Percentiles rank a stretch among this genome's conserved stretches.
Evolutionary conservation across 2,113 vertebrate species (phyloP).

Genomic region (Chauna torquata): DNA sequence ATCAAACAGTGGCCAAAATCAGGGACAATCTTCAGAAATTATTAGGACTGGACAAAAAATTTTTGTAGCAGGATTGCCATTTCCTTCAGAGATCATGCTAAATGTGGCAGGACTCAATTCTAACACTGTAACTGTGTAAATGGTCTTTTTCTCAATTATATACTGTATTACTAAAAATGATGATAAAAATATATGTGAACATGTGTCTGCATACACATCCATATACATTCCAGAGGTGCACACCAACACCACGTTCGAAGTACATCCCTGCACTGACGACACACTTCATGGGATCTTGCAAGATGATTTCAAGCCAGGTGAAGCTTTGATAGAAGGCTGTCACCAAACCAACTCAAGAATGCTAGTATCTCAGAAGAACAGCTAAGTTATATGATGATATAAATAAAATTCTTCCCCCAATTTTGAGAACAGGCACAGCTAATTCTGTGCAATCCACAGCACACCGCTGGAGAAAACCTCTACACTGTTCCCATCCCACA

Average conservation of each 20-base stretch:
- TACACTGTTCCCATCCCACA: neutral
- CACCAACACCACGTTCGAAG: neutral
- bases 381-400: neutral
- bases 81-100: neutral
- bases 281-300: too few relatives aligned
- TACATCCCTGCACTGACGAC: neutral
- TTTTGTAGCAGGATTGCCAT: neutral
- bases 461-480: neutral
- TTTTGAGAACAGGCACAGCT: neutral
- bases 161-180: too few relatives aligned
- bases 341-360: neutral
- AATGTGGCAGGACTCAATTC: neutral
- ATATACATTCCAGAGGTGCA: rapidly evolving
- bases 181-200: too few relatives aligned
- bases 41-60: neutral
- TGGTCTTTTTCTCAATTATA: neutral
- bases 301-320: neutral
- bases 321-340: neutral
- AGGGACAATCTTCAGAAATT: neutral
- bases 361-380: neutral
- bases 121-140: neutral
- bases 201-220: neutral
- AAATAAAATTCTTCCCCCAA: neutral
- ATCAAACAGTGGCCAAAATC: neutral
- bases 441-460: neutral